Conservation (phyloP, 2,888 invertebrate genomes). For the Lasioglossum figueresi region DNA sequence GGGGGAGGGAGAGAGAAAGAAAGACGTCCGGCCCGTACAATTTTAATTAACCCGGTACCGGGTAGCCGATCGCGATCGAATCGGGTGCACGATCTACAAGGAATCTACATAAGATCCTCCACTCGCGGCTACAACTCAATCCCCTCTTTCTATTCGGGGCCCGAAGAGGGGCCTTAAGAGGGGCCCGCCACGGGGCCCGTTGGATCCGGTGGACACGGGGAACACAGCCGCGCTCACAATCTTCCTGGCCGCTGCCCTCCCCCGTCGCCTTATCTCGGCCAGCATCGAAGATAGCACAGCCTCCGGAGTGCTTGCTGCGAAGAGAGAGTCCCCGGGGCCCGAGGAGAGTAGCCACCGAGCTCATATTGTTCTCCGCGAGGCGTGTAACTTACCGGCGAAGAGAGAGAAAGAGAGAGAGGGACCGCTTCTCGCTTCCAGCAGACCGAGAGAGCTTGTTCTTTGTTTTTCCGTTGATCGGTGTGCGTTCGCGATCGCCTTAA, state of each 20-base stretch:
- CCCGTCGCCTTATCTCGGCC: slow-evolving; percentile 77
- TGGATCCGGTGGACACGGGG: slow-evolving; percentile 47
- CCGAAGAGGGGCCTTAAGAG: slow-evolving; percentile 56
- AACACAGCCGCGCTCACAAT: slow-evolving; percentile 5
- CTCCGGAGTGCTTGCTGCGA: background rate
- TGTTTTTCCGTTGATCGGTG: slow-evolving; percentile 14
- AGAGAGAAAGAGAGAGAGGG: background rate
- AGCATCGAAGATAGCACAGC: slow-evolving; percentile 81
- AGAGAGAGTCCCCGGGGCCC: background rate
- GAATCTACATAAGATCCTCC: slow-evolving; percentile 85
- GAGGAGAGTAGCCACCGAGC: slow-evolving; percentile 49
- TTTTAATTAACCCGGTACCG: slow-evolving; percentile 84
- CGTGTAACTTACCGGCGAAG: slow-evolving; percentile 69
- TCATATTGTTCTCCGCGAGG: slow-evolving; percentile 80
- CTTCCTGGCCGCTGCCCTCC: background rate
- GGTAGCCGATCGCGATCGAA: slow-evolving; percentile 84
- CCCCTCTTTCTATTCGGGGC: slow-evolving; percentile 79
- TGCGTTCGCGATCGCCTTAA: slow-evolving; percentile 35
- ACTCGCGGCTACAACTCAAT: slow-evolving; percentile 84
- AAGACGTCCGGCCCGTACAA: slow-evolving; percentile 77
- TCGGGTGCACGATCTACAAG: slow-evolving; percentile 85
- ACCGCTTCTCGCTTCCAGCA: slow-evolving; percentile 7
- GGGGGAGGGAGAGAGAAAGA: slow-evolving; percentile 45
- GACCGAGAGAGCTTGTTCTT: background rate
- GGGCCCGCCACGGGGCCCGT: slow-evolving; percentile 34